These are phyloP conservation scores for Enteromius thamalakanensis DNA, from an alignment of 2,797 vertebrate genomes.

Conservation along the genomic window DNA sequence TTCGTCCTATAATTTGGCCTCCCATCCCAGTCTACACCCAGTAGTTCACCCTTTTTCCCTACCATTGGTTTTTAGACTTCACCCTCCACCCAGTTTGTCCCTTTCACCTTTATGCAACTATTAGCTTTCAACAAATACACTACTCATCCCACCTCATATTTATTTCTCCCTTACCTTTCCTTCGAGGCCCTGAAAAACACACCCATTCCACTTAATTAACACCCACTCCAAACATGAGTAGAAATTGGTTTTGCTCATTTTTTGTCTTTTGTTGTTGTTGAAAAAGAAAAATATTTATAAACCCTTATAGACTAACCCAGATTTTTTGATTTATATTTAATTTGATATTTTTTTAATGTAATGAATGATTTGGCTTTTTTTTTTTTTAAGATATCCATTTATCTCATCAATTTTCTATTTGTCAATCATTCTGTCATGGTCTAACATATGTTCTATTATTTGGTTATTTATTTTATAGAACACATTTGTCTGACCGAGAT, in stretches of 20 bases:
- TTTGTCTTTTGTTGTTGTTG: not conserved
- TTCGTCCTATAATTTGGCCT: not conserved
- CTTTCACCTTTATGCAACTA: not conserved
- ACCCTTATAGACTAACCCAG: not conserved
- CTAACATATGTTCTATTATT: not conserved
- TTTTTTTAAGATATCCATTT: not conserved
- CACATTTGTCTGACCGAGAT: no score
- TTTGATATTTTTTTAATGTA: not conserved
- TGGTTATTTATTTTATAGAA: not conserved
- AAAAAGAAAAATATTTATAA: not conserved
- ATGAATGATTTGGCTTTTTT: not conserved
- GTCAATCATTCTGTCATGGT: not conserved
- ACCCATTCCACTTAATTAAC: not conserved
- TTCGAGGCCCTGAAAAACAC: not conserved
- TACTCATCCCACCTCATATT: not conserved
- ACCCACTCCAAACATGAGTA: not conserved
- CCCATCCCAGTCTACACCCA: not conserved
- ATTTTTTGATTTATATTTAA: not conserved
- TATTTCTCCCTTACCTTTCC: not conserved
- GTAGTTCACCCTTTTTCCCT: conserved; percentile 9
- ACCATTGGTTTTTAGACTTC: not conserved
- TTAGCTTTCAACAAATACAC: not conserved
- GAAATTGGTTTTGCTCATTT: not conserved
- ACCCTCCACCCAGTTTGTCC: conserved; percentile 2
- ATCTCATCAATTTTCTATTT: not conserved